A percentile compares a stretch with the other conserved stretches of the same genome.
Conservation (phyloP, 2,888 invertebrate species). For the Epinotia bilunana region DNA sequence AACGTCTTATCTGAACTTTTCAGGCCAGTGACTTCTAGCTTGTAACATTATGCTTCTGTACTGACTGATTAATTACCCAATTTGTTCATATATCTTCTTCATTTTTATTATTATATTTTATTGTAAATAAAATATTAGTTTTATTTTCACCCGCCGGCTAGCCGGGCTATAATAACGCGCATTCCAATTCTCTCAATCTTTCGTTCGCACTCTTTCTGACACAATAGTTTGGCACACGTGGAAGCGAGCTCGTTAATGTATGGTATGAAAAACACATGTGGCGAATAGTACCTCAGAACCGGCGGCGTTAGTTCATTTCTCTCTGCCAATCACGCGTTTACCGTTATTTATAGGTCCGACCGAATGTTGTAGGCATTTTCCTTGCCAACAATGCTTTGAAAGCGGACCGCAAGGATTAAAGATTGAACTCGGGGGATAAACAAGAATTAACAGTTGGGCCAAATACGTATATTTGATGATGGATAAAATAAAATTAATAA, state of each 20-base stretch:
- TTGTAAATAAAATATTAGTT: too few relatives aligned
- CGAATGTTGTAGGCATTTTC: neutral
- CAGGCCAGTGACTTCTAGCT: too few relatives aligned
- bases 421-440: neutral
- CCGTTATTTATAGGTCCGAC: neutral
- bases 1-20: too few relatives aligned
- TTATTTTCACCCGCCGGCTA: too few relatives aligned
- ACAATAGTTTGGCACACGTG: neutral
- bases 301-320: neutral
- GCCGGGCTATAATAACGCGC: too few relatives aligned
- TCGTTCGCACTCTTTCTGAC: neutral
- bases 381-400: neutral
- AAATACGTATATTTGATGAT: too few relatives aligned
- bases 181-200: neutral
- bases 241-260: neutral
- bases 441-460: neutral
- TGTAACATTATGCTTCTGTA: too few relatives aligned
- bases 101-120: too few relatives aligned
- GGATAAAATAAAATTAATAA: too few relatives aligned
- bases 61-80: too few relatives aligned
- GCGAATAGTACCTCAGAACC: neutral
- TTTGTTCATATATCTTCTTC: too few relatives aligned
- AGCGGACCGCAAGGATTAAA: neutral
- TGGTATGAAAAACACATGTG: neutral
- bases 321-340: neutral